Evolutionary conservation across 1,140 invertebrate genomes (phyloP).

Genomic region (Hesperophylax magnus): DNA sequence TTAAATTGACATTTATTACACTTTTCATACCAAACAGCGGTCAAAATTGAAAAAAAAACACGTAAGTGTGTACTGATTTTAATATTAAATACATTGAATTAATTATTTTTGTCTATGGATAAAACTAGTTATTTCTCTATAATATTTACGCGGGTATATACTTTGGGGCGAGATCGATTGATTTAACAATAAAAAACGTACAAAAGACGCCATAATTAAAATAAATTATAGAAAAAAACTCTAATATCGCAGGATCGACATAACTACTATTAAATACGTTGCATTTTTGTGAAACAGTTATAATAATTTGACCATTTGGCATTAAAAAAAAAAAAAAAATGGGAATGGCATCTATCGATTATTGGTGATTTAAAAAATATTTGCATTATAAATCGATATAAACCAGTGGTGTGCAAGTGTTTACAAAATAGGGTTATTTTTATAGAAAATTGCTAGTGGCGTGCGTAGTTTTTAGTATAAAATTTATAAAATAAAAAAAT

Average conservation of each 20-base stretch:
- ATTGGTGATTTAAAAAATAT: too few species aligned
- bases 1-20: constrained; percentile 13
- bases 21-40: background rate
- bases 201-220: constrained; percentile 25
- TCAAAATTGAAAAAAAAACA: background rate
- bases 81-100: too few species aligned
- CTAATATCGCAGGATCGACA: background rate
- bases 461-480: too few species aligned
- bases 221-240: background rate
- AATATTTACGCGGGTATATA: background rate
- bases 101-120: background rate
- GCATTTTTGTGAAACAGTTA: background rate
- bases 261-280: background rate
- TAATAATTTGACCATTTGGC: too few species aligned
- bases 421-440: too few species aligned
- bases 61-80: too few species aligned
- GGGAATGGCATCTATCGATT: too few species aligned
- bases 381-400: too few species aligned
- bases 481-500: too few species aligned
- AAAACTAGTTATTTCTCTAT: background rate
- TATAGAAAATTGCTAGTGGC: too few species aligned
- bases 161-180: background rate
- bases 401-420: too few species aligned
- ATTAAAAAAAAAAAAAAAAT: too few species aligned
- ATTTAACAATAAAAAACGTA: constrained; percentile 21